Conservation (phyloP, 2,113 vertebrate species). For the Tautogolabrus adspersus region DNA sequence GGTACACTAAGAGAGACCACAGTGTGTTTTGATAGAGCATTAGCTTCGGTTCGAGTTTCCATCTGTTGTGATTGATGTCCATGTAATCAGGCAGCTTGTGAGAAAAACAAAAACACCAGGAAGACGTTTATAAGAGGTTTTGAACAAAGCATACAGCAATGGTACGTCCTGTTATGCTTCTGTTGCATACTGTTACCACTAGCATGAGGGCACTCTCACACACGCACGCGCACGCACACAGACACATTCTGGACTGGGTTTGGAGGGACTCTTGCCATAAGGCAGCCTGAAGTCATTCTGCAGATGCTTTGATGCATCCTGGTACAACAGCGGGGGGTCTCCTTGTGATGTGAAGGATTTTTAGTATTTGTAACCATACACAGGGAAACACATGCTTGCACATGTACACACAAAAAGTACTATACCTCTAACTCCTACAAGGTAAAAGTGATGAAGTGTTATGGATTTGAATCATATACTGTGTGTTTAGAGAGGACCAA, state of each 20-base stretch:
- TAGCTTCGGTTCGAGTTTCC: no score
- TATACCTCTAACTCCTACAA: not conserved
- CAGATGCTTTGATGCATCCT: conserved; percentile 63
- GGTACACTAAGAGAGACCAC: no score
- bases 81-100: no score
- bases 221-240: not conserved
- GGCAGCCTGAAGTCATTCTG: conserved; percentile 57
- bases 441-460: not conserved
- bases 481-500: no score
- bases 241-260: not conserved
- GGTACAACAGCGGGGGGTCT: conserved; percentile 22
- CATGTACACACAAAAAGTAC: not conserved
- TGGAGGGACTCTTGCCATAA: conserved; percentile 25
- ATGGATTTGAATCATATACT: no score
- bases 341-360: conserved; percentile 32
- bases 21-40: no score
- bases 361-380: conserved; percentile 16
- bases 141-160: no score
- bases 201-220: not conserved
- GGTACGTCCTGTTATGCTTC: no score
- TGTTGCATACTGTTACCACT: no score
- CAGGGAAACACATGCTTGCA: not conserved
- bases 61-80: no score
- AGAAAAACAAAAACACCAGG: no score
- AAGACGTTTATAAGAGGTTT: no score